Evolutionary conservation across 2,113 vertebrate species (phyloP), one percentile per base, ranked within the genome.

Genomic region (Catharus fuscescens): DNA sequence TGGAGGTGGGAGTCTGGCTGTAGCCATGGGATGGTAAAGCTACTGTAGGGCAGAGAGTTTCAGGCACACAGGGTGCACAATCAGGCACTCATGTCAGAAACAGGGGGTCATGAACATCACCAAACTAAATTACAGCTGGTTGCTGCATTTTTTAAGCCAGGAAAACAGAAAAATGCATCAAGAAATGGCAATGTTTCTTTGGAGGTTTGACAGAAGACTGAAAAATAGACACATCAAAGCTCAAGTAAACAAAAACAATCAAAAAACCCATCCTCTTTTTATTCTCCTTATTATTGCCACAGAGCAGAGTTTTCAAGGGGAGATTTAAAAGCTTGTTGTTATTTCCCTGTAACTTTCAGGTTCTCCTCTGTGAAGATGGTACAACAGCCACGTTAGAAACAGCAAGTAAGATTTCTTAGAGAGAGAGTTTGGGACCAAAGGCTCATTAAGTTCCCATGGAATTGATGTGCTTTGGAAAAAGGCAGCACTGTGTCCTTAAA

Each of bases 361-460:
- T 69, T 32, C 28, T 45, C 12, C 29, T 29, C 32, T 45, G 13
- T 2, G 6, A 61, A 82, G 61, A 44, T 14, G 32, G 42, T 32
- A 67, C 28, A 71, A 24, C 34, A 25, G 23, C 15, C 62, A 38
- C 0, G 0, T 45, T 45, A 52, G 56, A 76, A 87, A 78, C 0
- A 54, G 80, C 62, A 84, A 40, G 19, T 52, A 61, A 73, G 52
- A 82, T 54, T 83, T 59, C 60, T 52, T 16, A 52, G 50, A 52
- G 69, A 64, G 70, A 80, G 14, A 60, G 42, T 57, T 67, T 32
- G 32, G 76, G 52, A 86, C 38, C 38, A 73, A 93, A 92, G 31
- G 21, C 12, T 90, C 67, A 67, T n/a, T 40, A 84, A 81, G 48
- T 66, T 88, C 48, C 52, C 32, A 14, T 14, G 28, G 34, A 77